phyloP scores from a whole-genome alignment of 2,888 invertebrate genomes.

The Watsonalla binaria region DNA sequence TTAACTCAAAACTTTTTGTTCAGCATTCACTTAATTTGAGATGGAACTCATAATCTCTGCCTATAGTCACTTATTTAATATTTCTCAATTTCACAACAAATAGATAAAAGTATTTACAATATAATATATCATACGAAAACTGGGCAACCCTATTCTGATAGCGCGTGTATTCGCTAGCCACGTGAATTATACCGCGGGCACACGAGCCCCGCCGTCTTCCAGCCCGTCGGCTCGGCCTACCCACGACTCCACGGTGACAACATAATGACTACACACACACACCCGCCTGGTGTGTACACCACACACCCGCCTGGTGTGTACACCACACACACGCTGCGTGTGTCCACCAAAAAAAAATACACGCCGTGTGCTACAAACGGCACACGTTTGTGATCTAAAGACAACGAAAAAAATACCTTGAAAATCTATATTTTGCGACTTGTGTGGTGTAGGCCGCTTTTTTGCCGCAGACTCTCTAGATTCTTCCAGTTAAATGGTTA shows the following conservation, averaged over 20 bases:
- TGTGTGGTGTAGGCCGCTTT: too few species aligned
- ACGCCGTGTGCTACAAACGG: neutral
- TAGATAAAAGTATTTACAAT: too few species aligned
- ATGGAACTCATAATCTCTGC: too few species aligned
- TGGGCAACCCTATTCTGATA: conserved; percentile 46
- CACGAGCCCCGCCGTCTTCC: conserved; percentile 26
- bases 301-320: neutral
- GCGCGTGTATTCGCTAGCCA: conserved; percentile 46
- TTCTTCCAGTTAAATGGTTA: too few species aligned
- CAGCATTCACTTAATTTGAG: too few species aligned
- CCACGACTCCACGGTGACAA: conserved; percentile 10
- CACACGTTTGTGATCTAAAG: neutral
- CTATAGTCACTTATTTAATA: too few species aligned
- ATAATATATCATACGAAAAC: too few species aligned
- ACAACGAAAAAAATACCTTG: too few species aligned
- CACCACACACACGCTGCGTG: neutral
- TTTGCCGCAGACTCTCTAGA: too few species aligned
- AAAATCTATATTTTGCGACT: too few species aligned
- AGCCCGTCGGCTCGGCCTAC: conserved; percentile 12
- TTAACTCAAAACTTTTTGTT: too few species aligned
- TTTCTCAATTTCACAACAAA: too few species aligned
- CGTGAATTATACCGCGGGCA: conserved; percentile 55
- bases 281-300: neutral
- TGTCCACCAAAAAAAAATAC: neutral
- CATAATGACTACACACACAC: conserved; percentile 8